Evolutionary conservation across 2,113 vertebrate species (phyloP).

Genomic region (Aspidoscelis tigris): DNA sequence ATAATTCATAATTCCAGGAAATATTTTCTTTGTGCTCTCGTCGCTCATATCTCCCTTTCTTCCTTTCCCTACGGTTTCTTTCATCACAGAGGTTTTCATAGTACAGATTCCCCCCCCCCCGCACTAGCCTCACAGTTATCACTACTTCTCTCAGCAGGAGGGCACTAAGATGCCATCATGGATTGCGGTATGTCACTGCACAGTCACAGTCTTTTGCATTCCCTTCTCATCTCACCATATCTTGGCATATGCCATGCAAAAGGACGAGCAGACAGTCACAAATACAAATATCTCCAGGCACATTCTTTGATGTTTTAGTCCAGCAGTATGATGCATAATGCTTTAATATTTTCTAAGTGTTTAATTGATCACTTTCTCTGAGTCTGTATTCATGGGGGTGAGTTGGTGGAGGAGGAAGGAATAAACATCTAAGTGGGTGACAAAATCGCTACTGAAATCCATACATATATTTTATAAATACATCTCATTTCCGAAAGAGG

Average conservation of each 20-base stretch:
- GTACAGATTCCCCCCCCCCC: constrained; percentile 75
- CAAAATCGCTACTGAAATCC: constrained; percentile 40
- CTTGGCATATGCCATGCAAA: constrained; percentile 70
- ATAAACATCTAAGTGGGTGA: constrained; percentile 47
- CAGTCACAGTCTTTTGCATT: constrained; percentile 80
- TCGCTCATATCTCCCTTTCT: not conserved
- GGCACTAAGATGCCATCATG: constrained; percentile 80
- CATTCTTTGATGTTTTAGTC: constrained; percentile 80
- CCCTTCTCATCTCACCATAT: constrained; percentile 74
- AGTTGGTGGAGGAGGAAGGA: constrained; percentile 50
- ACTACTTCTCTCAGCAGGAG: constrained; percentile 75
- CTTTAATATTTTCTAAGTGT: constrained; percentile 57
- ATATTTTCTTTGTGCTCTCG: not conserved
- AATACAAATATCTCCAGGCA: constrained; percentile 69
- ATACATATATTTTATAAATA: constrained; percentile 48
- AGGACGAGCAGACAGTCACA: constrained; percentile 70
- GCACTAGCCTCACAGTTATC: constrained; percentile 78
- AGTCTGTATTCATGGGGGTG: constrained; percentile 24
- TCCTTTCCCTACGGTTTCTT: constrained; percentile 75
- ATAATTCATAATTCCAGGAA: too few species aligned
- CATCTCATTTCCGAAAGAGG: constrained; percentile 36
- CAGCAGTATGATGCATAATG: constrained; percentile 73
- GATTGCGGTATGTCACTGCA: constrained; percentile 82
- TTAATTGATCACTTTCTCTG: constrained; percentile 60
- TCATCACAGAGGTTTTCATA: constrained; percentile 72